These are phyloP conservation scores for Aurelia coerulea DNA, from an alignment of 30 jellyfish, hydroid and myxozoan species.

Conservation along the genomic window DNA sequence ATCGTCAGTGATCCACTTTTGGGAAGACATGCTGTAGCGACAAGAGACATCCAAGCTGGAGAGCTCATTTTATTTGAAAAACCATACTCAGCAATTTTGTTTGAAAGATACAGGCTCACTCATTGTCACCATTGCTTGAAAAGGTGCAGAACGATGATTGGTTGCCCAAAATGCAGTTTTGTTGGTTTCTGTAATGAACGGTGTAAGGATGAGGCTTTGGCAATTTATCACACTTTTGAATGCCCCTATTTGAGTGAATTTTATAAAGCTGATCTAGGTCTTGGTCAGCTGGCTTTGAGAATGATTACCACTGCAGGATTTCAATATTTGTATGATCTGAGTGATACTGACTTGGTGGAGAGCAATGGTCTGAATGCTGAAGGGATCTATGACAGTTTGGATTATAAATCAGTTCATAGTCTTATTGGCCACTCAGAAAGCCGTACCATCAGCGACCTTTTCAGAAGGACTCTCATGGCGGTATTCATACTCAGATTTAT, in stretches of 20 bases:
- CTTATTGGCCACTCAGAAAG: constrained; percentile 71
- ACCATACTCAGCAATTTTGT: constrained; percentile 70
- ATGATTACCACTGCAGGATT: constrained; percentile 63
- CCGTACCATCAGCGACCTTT: constrained; percentile 77
- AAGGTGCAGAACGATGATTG: constrained; percentile 63
- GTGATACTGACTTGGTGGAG: neutral
- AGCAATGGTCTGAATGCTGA: constrained; percentile 39
- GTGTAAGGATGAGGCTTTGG: constrained; percentile 68
- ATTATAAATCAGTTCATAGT: constrained; percentile 58
- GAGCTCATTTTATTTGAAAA: constrained; percentile 82
- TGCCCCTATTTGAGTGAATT: constrained; percentile 49
- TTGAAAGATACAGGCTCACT: constrained; percentile 56
- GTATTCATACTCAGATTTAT: constrained; percentile 49
- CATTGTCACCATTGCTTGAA: constrained; percentile 83
- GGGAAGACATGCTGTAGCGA: constrained; percentile 90
- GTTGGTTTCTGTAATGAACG: constrained; percentile 65
- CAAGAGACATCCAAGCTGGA: constrained; percentile 83
- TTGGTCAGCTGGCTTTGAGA: constrained; percentile 85
- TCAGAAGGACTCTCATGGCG: constrained; percentile 75
- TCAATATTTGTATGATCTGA: constrained; percentile 15
- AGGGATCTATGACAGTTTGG: constrained; percentile 61
- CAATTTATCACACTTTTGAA: constrained; percentile 63
- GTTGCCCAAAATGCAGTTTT: constrained; percentile 69
- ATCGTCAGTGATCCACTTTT: constrained; percentile 5
- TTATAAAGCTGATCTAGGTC: constrained; percentile 51